A percentile compares a stretch with the other conserved stretches of the same genome.
Evolutionary conservation across 2,797 vertebrate species (phyloP).

Genomic region (Scleropages formosus): DNA sequence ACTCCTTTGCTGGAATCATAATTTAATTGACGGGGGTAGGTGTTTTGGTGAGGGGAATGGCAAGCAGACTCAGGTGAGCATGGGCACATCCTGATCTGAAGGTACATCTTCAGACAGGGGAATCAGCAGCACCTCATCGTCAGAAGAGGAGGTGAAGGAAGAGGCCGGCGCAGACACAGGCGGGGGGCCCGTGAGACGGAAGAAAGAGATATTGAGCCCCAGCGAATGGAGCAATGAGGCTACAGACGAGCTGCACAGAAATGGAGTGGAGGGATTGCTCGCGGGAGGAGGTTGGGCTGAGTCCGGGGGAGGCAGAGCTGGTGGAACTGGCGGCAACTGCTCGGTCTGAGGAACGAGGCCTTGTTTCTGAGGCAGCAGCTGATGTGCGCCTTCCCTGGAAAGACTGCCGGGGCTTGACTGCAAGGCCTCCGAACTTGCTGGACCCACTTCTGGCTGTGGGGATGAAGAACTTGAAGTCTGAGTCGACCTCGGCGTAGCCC

Average conservation of each 20-base stretch:
- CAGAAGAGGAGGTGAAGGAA: constrained; percentile 57
- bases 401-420: constrained; percentile 43
- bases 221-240: constrained; percentile 71
- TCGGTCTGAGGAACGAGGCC: constrained; percentile 56
- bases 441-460: constrained; percentile 55
- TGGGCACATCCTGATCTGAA: constrained; percentile 73
- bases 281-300: constrained; percentile 34
- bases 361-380: constrained; percentile 67
- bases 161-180: constrained; percentile 64
- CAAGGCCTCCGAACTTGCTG: constrained; percentile 47
- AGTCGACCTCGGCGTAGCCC: constrained; percentile 58
- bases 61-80: constrained; percentile 64
- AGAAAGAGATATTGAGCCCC: constrained; percentile 67
- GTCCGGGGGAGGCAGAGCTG: constrained; percentile 42
- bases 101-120: constrained; percentile 75
- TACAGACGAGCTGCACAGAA: constrained; percentile 65
- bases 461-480: constrained; percentile 53
- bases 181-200: constrained; percentile 59
- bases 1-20: constrained; percentile 61
- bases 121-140: constrained; percentile 84
- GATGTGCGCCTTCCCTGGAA: constrained; percentile 61
- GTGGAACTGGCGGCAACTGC: constrained; percentile 33
- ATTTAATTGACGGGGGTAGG: constrained; percentile 28
- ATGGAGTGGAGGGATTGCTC: constrained; percentile 48
- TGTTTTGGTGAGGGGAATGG: too few relatives aligned